Evolutionary conservation across 2,888 invertebrate species (phyloP).

Genomic region (Spisula subtruncata): DNA sequence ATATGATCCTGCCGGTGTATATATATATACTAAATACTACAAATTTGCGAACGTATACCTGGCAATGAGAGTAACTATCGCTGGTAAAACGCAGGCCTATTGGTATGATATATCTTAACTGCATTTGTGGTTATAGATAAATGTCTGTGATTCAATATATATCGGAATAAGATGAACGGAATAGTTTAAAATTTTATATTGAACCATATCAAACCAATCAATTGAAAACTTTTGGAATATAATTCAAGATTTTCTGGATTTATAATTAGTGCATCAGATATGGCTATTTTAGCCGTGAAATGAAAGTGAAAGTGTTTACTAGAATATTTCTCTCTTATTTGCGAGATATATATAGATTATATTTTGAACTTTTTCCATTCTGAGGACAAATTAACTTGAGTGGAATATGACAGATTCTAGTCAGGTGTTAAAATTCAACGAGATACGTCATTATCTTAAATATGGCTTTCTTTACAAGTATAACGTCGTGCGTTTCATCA

Average conservation of each 20-base stretch:
- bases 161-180: not conserved
- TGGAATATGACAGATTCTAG: not conserved
- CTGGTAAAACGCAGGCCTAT: not conserved
- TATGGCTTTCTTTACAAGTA: conserved; percentile 4
- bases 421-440: not conserved
- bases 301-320: not conserved
- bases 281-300: not conserved
- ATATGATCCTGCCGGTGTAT: not conserved
- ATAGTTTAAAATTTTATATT: not conserved
- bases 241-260: not conserved
- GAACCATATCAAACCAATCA: not conserved
- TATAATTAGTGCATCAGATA: not conserved
- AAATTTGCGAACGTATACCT: not conserved
- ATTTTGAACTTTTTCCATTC: not conserved
- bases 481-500: not conserved
- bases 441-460: not conserved
- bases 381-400: conserved; percentile 4
- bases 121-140: not conserved
- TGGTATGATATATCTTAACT: conserved; percentile 8
- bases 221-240: not conserved
- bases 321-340: not conserved
- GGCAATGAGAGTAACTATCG: not conserved
- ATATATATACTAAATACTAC: conserved; percentile 2
- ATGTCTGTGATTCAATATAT: not conserved
- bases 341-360: not conserved